These are phyloP conservation scores for Bombus vancouverensis DNA, from an alignment of 1,140 invertebrate genomes.

Conservation along the genomic window DNA sequence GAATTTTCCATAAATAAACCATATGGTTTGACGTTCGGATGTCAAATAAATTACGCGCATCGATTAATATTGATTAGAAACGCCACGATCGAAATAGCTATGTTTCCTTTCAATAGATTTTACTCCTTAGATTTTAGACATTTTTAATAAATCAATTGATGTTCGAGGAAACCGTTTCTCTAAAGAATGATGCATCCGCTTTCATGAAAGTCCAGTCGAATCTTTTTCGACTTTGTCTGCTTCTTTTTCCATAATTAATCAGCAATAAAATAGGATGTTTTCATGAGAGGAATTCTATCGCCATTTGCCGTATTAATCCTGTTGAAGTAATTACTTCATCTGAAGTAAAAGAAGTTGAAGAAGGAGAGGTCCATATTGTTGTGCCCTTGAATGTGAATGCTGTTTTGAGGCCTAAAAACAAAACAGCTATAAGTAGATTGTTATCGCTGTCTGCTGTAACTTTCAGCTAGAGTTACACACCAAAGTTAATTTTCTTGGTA, in stretches of 20 bases:
- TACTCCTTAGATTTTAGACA: background rate
- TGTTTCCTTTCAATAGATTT: background rate
- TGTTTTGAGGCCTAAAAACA: accelerated
- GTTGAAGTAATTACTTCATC: background rate
- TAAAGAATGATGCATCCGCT: background rate
- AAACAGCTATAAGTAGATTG: no score
- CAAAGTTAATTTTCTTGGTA: no score
- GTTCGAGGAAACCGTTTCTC: background rate
- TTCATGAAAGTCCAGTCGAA: background rate
- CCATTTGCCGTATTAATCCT: no score
- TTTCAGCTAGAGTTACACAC: no score
- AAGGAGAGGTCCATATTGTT: no score
- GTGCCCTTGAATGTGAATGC: no score
- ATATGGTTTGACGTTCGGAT: background rate
- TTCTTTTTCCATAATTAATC: background rate
- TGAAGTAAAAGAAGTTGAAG: no score
- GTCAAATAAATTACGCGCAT: background rate
- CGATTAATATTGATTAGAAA: background rate
- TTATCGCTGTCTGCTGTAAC: no score
- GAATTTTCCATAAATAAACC: background rate
- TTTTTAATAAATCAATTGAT: background rate
- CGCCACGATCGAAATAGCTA: background rate
- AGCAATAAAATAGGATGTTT: background rate
- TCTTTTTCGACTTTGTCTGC: conserved; percentile 38
- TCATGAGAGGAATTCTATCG: background rate